phyloP scores from a whole-genome alignment of 2,797 vertebrate genomes.

The Pseudomugil gertrudae region DNA sequence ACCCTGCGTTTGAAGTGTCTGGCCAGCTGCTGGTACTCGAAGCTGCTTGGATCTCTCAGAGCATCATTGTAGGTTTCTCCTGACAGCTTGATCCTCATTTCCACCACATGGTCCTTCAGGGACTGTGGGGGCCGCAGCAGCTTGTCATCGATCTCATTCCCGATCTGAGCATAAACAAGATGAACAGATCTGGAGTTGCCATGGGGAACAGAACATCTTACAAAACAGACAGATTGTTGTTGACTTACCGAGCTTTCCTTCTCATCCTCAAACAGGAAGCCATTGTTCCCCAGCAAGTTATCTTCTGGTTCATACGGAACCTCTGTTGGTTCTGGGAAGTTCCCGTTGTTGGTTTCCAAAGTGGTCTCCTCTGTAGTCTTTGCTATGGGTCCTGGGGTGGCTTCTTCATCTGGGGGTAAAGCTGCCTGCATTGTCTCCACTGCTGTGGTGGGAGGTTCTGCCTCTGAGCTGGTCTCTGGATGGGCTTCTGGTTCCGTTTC shows the following conservation, averaged over 20 bases:
- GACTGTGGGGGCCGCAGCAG: slow-evolving; percentile 70
- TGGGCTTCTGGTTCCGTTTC: slow-evolving; percentile 12
- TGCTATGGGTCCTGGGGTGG: not conserved
- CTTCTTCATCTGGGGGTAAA: slow-evolving; percentile 9
- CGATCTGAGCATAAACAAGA: slow-evolving; percentile 76
- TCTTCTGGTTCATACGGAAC: slow-evolving; percentile 27
- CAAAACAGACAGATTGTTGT: not conserved
- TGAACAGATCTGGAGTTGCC: not conserved
- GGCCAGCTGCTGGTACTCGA: slow-evolving; percentile 81
- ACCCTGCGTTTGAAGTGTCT: slow-evolving; percentile 87
- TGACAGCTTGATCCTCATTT: slow-evolving; percentile 87
- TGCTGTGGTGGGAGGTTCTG: slow-evolving; percentile 5
- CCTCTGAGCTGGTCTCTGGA: not conserved
- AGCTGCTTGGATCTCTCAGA: slow-evolving; percentile 83
- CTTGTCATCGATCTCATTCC: slow-evolving; percentile 86
- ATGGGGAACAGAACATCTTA: not conserved
- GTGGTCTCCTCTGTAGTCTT: not conserved
- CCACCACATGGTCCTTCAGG: slow-evolving; percentile 85
- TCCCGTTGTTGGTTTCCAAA: slow-evolving; percentile 67
- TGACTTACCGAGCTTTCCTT: slow-evolving; percentile 79
- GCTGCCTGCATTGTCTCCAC: not conserved
- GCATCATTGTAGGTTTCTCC: slow-evolving; percentile 84
- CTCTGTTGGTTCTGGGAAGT: slow-evolving; percentile 54
- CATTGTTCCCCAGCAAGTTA: slow-evolving; percentile 55
- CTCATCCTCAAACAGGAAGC: slow-evolving; percentile 48